Evolutionary conservation across 2,797 vertebrate species (phyloP).

Genomic region (Streptopelia turtur): DNA sequence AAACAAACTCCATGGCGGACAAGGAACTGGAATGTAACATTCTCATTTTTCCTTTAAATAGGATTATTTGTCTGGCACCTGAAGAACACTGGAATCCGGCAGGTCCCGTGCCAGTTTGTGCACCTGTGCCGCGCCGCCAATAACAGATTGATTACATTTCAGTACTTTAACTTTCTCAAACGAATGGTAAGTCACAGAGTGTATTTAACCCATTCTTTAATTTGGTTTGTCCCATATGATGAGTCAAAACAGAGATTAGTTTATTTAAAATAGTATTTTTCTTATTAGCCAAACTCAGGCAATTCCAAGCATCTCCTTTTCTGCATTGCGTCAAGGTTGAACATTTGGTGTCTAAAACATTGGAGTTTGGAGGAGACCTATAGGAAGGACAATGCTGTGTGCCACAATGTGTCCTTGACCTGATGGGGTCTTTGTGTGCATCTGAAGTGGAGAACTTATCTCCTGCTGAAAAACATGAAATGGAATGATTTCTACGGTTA

Average conservation of each 20-base stretch:
- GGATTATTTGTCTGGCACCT: constrained; percentile 81
- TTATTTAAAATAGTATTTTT: not conserved
- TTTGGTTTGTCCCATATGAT: not conserved
- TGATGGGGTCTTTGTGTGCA: not conserved
- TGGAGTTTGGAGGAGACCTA: not conserved
- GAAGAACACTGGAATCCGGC: constrained; percentile 56
- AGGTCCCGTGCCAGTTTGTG: constrained; percentile 64
- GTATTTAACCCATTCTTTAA: not conserved
- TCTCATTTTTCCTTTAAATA: constrained; percentile 13
- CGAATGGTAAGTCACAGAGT: constrained; percentile 82
- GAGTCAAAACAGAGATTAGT: not conserved
- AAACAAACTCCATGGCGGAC: not conserved
- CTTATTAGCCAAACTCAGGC: not conserved
- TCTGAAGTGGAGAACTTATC: not conserved
- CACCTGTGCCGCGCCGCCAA: constrained; percentile 75
- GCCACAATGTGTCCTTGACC: not conserved
- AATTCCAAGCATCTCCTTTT: fast-evolving
- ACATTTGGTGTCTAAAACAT: not conserved
- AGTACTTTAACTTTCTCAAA: constrained; percentile 87
- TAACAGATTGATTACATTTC: constrained; percentile 83
- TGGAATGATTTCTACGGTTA: not conserved
- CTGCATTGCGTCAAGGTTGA: not conserved
- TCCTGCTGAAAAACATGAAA: not conserved
- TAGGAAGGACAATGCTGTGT: not conserved
- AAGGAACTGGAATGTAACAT: not conserved